phyloP scores from a whole-genome alignment of 2,888 invertebrate species.

The Sminthurinus aureus region DNA sequence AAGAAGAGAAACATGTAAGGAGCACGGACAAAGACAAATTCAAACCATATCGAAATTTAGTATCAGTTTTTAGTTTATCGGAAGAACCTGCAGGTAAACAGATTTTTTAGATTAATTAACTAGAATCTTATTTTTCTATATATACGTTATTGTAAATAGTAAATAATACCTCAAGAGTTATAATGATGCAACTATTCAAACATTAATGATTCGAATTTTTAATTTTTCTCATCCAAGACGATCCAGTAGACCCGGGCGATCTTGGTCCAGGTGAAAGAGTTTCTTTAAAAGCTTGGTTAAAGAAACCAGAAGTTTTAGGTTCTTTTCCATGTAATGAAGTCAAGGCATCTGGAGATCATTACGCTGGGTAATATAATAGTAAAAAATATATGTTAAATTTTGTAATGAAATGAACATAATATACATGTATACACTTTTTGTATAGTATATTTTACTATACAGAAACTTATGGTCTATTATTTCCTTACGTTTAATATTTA shows the following conservation, averaged over 20 bases:
- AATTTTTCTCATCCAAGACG: slow-evolving; percentile 5
- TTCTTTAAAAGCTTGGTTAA: slow-evolving; percentile 80
- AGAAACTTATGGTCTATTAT: no score
- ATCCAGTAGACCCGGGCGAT: slow-evolving; percentile 61
- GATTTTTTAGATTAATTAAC: no score
- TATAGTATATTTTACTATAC: no score
- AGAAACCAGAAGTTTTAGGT: slow-evolving; percentile 82
- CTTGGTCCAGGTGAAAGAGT: slow-evolving; percentile 78
- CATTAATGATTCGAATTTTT: neutral
- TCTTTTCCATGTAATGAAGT: slow-evolving; percentile 93
- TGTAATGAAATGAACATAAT: no score
- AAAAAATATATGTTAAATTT: neutral
- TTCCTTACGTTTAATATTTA: neutral
- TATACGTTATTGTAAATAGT: no score
- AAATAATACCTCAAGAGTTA: no score
- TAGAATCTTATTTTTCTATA: no score
- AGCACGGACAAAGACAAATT: slow-evolving; percentile 78
- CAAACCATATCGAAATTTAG: slow-evolving; percentile 73
- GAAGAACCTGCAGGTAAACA: slow-evolving; percentile 11
- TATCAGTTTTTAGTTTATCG: slow-evolving; percentile 84
- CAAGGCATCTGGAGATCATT: slow-evolving; percentile 85
- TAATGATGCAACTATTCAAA: neutral
- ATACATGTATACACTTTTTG: neutral
- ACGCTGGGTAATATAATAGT: slow-evolving; percentile 69
- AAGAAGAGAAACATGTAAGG: slow-evolving; percentile 81